phyloP scores from a whole-genome alignment of 2,888 invertebrate species.

The Eupithecia vulgata region DNA sequence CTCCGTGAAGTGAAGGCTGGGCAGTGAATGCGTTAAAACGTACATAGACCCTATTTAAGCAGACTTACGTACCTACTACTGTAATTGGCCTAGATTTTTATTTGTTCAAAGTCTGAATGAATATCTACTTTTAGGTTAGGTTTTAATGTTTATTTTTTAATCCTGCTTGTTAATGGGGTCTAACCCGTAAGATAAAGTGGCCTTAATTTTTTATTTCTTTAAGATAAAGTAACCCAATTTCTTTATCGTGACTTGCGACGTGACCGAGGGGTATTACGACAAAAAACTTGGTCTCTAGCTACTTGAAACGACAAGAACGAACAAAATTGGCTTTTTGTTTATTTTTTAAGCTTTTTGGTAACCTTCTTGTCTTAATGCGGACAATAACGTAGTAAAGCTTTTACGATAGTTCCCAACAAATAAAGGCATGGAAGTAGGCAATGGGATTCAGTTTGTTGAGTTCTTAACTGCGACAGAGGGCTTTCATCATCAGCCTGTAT shows the following conservation, averaged over 20 bases:
- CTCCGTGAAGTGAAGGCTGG: too few relatives aligned
- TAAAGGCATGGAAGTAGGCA: too few relatives aligned
- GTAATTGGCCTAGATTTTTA: not conserved
- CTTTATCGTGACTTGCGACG: slow-evolving; percentile 38
- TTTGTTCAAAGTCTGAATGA: not conserved
- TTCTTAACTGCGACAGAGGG: too few relatives aligned
- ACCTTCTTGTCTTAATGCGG: not conserved
- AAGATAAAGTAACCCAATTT: slow-evolving; percentile 43
- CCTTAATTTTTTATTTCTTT: slow-evolving; percentile 36
- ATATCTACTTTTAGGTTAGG: not conserved
- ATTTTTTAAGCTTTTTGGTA: not conserved
- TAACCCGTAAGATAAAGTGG: slow-evolving; percentile 1
- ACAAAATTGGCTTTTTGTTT: slow-evolving; percentile 2
- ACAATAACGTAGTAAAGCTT: not conserved
- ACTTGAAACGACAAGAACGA: not conserved
- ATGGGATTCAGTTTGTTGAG: too few relatives aligned
- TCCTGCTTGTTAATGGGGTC: not conserved
- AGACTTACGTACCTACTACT: not conserved
- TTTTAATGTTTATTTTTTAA: not conserved
- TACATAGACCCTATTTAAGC: not conserved
- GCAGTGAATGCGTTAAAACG: not conserved
- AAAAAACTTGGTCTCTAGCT: not conserved
- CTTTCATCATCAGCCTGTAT: too few relatives aligned
- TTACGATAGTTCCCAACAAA: too few relatives aligned
- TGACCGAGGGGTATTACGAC: slow-evolving; percentile 26